phyloP scores from a whole-genome alignment of 2,113 vertebrate genomes.

The Apteryx owenii region DNA sequence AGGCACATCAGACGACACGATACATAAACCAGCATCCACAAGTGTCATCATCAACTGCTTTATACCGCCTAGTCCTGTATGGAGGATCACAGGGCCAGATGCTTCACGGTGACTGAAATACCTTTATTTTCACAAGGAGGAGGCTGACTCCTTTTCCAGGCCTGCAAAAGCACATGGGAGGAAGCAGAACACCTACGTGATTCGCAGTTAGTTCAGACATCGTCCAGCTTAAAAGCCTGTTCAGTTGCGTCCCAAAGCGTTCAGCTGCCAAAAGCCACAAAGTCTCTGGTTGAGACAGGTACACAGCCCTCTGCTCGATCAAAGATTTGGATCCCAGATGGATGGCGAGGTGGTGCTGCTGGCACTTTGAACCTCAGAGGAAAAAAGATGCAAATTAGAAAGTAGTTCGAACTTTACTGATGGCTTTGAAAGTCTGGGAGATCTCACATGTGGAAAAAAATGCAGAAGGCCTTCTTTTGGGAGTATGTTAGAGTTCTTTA shows the following conservation, averaged over 20 bases:
- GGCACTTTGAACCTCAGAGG: neutral
- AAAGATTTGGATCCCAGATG: accelerated
- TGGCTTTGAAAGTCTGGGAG: neutral
- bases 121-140: neutral
- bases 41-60: neutral
- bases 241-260: neutral
- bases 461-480: neutral
- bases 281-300: neutral
- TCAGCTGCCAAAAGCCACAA: neutral
- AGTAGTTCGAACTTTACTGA: neutral
- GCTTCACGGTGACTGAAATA: neutral
- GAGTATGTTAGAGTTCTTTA: neutral
- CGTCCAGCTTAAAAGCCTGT: neutral
- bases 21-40: neutral
- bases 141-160: neutral
- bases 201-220: neutral
- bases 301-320: neutral
- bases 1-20: neutral
- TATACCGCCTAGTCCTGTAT: neutral
- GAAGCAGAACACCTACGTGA: neutral
- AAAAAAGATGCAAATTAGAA: neutral
- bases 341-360: neutral
- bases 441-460: neutral
- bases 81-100: neutral
- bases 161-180: neutral